Percentiles rank a stretch among this genome's conserved stretches.
phyloP scores from a whole-genome alignment of 2,113 vertebrate genomes.

The Alaudala cheleensis region DNA sequence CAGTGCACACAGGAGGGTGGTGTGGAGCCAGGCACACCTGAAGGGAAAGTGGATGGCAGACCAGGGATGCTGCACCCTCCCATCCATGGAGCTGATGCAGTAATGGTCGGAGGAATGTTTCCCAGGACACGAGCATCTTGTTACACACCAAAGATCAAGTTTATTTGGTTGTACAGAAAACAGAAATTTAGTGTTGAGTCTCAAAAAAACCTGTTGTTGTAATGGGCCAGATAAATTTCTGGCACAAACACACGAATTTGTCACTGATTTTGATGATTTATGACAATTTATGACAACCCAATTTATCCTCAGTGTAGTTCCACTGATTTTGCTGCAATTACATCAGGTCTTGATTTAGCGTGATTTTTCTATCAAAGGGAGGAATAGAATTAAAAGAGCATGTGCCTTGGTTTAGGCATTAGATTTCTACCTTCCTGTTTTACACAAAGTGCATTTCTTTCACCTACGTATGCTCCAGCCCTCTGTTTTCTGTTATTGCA shows the following conservation, averaged over 20 bases:
- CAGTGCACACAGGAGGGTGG: neutral
- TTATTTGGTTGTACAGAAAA: neutral
- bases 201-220: neutral
- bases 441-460: neutral
- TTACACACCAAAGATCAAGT: neutral
- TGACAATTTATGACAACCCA: neutral
- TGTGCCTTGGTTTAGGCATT: neutral
- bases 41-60: neutral
- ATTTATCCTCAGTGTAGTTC: neutral
- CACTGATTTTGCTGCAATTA: neutral
- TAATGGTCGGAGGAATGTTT: neutral
- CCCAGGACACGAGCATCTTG: neutral
- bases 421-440: neutral
- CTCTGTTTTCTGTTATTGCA: neutral
- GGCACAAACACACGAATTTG: neutral
- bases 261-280: neutral
- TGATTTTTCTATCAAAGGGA: neutral
- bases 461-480: neutral
- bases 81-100: accelerated
- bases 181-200: neutral
- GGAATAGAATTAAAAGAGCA: neutral
- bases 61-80: neutral
- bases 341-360: neutral
- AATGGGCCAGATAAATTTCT: neutral
- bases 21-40: neutral